Base-by-base conservation (phyloP, 2,888 invertebrate genomes). In the Phortica magna region DNA sequence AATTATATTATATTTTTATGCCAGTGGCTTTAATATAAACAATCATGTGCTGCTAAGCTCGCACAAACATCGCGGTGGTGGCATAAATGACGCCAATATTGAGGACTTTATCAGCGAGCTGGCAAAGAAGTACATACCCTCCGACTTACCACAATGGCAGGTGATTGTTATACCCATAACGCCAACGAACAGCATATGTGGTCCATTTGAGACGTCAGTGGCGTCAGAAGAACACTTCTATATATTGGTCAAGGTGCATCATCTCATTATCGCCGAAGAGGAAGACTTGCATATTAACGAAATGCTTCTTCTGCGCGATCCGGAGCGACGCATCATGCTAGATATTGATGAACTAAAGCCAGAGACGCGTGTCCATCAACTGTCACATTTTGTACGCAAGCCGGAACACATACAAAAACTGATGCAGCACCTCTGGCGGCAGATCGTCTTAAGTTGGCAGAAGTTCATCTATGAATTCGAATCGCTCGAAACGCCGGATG, bases 61-160 rank as follows among this genome's bases (percentile, higher is more conserved):
- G 2, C 93, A 93, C 43, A 93, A 93, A 14, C 95, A 94, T 86
- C 94, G 95, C 78, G 95, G 96, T 12, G 93, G 96, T 9, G 93
- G 94, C 0, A 94, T 96, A 6, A 94, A 93, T 22, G 96, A 96
- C 76, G 92, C 92, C 64, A 96, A 96, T 88, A 94, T 96, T 81
- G 96, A 96, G 93, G 96, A 96, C 48, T 96, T 94, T 88, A 94
- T 96, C 70, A 96, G 96, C 85, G 96, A 96, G 75, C 93, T 95
- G 77, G 94, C 96, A 41, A 95, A 95, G 3, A 96, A 96, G 92
- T 96, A 95, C 89, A 94, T 97, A 75, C 94, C 96, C 7, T 92
- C 93, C 1, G 94, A 95, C 74, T 93, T 94, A 76, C 95, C 97
- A 0, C 96, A 96, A 14, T 97, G 97, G 97, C 96, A 97, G 89